Conservation (phyloP, 2,797 vertebrate genomes). For the Thamnophis elegans region DNA sequence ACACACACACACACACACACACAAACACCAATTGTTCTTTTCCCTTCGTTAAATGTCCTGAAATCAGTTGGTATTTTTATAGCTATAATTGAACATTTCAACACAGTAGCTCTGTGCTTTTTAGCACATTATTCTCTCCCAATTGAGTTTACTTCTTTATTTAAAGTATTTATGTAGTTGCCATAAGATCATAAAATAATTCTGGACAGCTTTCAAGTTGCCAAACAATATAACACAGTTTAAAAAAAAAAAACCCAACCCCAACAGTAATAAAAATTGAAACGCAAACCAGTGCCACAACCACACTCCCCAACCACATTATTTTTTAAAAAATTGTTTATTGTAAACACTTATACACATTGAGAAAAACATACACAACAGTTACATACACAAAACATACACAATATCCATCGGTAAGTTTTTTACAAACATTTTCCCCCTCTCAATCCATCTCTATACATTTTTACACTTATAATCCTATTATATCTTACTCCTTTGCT, state of each 20-base stretch:
- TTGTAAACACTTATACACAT: no score
- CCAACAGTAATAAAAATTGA: not conserved
- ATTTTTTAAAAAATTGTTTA: no score
- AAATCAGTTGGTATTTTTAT: not conserved
- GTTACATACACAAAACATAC: no score
- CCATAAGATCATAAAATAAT: not conserved
- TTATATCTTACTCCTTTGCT: no score
- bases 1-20: no score
- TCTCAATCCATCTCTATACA: no score
- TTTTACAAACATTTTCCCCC: no score
- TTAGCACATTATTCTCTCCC: not conserved
- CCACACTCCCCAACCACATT: not conserved
- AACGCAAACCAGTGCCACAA: not conserved
- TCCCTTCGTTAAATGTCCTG: not conserved
- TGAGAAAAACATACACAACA: no score
- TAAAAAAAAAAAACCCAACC: not conserved
- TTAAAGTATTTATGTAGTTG: not conserved
- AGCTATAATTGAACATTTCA: not conserved
- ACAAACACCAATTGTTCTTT: not conserved
- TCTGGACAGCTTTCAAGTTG: not conserved
- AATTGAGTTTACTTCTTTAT: not conserved
- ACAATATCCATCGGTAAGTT: no score
- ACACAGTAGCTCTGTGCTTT: not conserved
- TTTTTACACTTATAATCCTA: no score
- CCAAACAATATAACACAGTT: not conserved